These are phyloP conservation scores for Philantomba maxwellii DNA, from an alignment of 2,113 vertebrate genomes.

Conservation along the genomic window DNA sequence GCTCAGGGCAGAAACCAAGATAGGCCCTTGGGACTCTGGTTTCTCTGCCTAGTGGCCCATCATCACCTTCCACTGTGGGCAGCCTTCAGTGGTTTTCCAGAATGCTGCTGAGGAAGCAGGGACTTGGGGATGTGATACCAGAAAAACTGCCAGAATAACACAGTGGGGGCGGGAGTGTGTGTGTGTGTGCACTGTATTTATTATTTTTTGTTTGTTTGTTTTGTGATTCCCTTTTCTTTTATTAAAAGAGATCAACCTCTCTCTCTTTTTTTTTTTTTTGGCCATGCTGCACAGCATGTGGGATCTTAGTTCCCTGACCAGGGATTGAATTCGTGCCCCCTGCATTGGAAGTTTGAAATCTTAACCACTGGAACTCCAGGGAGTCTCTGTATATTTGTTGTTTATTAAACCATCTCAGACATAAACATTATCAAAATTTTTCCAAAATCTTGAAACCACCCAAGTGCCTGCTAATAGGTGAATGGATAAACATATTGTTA, in stretches of 20 bases:
- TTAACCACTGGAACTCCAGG: background rate
- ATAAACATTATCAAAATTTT: background rate
- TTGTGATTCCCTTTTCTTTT: background rate
- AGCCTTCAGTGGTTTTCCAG: background rate
- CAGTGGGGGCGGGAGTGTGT: accelerated
- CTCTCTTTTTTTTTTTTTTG: background rate
- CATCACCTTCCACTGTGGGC: accelerated
- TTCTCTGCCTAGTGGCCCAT: background rate
- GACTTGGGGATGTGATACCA: background rate
- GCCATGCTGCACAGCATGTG: background rate
- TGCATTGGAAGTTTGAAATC: background rate
- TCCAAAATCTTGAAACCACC: background rate
- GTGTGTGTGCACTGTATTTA: background rate
- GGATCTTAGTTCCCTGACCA: background rate
- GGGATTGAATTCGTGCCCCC: background rate
- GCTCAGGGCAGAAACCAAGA: background rate
- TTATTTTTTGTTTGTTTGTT: background rate
- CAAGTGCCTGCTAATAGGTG: background rate
- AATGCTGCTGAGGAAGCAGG: background rate
- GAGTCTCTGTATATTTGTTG: background rate
- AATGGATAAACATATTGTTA: background rate
- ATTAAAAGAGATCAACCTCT: background rate
- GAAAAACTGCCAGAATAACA: background rate
- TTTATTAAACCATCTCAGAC: background rate
- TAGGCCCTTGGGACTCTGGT: background rate